Evolutionary conservation across 2,113 vertebrate genomes (phyloP).

Genomic region (Acrocephalus kingi): DNA sequence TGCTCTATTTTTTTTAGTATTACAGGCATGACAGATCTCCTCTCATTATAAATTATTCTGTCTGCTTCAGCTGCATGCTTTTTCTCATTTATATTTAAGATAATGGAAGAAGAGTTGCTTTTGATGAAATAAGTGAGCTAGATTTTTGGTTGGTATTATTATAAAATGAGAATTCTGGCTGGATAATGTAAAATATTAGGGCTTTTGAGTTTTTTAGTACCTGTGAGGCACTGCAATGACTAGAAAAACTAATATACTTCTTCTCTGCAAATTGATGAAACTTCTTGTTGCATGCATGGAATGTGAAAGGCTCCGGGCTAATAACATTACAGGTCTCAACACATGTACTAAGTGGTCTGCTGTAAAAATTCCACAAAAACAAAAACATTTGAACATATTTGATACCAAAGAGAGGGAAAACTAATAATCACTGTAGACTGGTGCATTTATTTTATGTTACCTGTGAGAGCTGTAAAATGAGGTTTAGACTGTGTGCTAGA

Average conservation of each 20-base stretch:
- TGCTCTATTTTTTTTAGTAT: neutral
- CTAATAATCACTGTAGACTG: neutral
- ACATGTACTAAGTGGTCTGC: neutral
- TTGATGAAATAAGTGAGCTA: slow-evolving; percentile 16
- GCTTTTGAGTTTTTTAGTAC: neutral
- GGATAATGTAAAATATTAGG: slow-evolving; percentile 10
- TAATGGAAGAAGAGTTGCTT: slow-evolving; percentile 54
- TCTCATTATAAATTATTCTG: slow-evolving; percentile 57
- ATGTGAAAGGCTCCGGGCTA: slow-evolving; percentile 1
- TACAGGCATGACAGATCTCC: neutral
- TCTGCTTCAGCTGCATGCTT: slow-evolving; percentile 39
- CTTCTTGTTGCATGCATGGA: neutral
- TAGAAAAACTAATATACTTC: neutral
- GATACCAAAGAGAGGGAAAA: neutral
- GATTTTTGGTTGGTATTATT: slow-evolving; percentile 16
- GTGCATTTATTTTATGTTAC: slow-evolving; percentile 28
- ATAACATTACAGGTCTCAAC: neutral
- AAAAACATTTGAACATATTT: neutral
- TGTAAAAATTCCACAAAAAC: neutral
- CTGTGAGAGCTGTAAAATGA: slow-evolving; percentile 4
- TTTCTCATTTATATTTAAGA: slow-evolving; percentile 58
- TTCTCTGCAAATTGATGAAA: neutral
- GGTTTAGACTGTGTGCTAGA: neutral
- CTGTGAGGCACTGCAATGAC: neutral
- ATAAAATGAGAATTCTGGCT: neutral